Evolutionary conservation across 2,888 invertebrate species (phyloP), one percentile per base, ranked within the genome.

Genomic region (Euzophera pinguis): DNA sequence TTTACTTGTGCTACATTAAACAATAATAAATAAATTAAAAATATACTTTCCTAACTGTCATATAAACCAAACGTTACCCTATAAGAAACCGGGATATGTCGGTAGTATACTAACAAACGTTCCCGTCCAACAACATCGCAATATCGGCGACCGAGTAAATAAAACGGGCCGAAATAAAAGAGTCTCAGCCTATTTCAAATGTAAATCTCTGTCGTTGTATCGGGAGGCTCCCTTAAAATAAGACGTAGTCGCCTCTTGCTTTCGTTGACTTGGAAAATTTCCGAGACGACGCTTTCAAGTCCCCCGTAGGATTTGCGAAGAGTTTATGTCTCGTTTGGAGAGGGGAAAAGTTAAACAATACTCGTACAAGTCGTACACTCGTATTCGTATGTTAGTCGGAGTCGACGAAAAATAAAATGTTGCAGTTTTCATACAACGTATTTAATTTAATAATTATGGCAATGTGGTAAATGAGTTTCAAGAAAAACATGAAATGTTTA

Each of bases 191-290:
- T 79, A 81, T 81, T 85, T 81, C 78, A 78, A 85, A 86, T 85
- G 84, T 84, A 86, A 86, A 86, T 86, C 82, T 82, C 73, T 73
- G 78, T 69, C 80, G 78, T 74, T 78, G 84, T 84, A 84, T 81
- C 80, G 81, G 78, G 78, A 74, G 77, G 64, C 72, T 79, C 73
- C 73, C 66, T 72, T 73, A 78, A 78, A 81, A 84, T 82, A 84
- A 85, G 84, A 78, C 78, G 75, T 75, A 80, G 78, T 75, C 77
- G 78, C 74, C 77, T 73, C 79, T 80, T 78, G 75, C 75, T 75
- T 72, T 77, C 77, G 78, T 81, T 81, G 81, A 78, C 78, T 82
- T 72, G 78, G 76, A 78, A 80, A 75, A 78, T 78, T 79, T 78
- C 72, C 63, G 63, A 75, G 77, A 75, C 74, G 72, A 73, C 71